Percentiles rank a stretch among this genome's conserved stretches.
phyloP scores from a whole-genome alignment of 2,888 invertebrate species.

The Chymomyza fuscimana region DNA sequence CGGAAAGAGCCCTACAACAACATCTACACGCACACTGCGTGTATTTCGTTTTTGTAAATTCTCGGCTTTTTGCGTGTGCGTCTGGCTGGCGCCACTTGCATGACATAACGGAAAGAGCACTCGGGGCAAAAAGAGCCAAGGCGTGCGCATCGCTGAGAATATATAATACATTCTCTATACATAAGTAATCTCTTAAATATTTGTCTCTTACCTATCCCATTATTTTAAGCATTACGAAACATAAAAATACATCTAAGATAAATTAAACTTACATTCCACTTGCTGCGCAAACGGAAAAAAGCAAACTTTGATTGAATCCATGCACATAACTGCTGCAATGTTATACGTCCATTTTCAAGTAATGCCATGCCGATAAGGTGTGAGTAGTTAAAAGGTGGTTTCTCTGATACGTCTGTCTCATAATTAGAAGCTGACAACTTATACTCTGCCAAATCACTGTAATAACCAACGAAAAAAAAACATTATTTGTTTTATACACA shows the following conservation, averaged over 20 bases:
- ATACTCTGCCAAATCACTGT: conserved; percentile 74
- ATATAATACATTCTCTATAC: too few species aligned
- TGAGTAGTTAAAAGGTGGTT: conserved; percentile 79
- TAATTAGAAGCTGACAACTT: conserved; percentile 69
- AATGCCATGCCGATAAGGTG: conserved; percentile 80
- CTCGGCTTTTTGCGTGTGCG: too few species aligned
- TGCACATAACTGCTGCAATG: conserved; percentile 78
- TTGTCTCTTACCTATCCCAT: too few species aligned
- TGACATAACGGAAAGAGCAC: too few species aligned
- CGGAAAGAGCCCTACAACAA: too few species aligned
- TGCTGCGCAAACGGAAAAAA: conserved; percentile 78
- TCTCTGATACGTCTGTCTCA: conserved; percentile 72
- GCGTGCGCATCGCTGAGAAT: too few species aligned
- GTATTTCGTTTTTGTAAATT: too few species aligned
- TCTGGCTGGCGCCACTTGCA: too few species aligned
- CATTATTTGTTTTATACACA: neutral
- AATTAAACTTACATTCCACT: conserved; percentile 78
- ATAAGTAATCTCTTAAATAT: too few species aligned
- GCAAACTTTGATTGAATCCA: conserved; percentile 80
- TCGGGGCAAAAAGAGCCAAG: too few species aligned
- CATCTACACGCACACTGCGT: too few species aligned
- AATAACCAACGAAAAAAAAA: conserved; percentile 5
- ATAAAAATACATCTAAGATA: neutral
- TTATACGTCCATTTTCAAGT: conserved; percentile 77
- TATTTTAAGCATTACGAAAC: too few species aligned